Evolutionary conservation across 2,113 vertebrate genomes (phyloP).

Genomic region (Telmatochromis sp.): DNA sequence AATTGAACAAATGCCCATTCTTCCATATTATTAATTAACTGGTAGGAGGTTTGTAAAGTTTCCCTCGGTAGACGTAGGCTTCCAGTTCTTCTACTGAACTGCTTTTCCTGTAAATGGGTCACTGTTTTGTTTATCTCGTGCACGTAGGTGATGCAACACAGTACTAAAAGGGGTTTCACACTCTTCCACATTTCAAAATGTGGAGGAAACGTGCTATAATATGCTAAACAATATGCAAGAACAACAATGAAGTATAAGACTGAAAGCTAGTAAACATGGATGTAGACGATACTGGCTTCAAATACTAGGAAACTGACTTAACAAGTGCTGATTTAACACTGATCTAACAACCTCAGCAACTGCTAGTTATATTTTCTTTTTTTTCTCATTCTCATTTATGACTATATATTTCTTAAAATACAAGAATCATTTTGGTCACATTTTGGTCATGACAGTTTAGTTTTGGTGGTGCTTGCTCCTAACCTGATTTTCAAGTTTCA

Average conservation of each 20-base stretch:
- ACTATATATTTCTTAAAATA: background rate
- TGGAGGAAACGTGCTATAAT: background rate
- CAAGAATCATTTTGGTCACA: background rate
- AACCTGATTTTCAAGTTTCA: conserved; percentile 5
- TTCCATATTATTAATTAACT: background rate
- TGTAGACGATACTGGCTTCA: background rate
- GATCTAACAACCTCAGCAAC: background rate
- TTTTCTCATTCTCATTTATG: background rate
- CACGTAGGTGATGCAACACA: background rate
- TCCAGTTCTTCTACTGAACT: background rate
- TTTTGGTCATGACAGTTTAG: background rate
- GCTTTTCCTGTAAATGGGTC: background rate
- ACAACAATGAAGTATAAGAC: background rate
- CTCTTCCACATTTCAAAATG: background rate
- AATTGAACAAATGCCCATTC: background rate
- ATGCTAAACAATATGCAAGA: background rate
- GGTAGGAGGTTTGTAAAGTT: background rate
- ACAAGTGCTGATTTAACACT: background rate
- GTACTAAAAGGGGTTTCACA: background rate
- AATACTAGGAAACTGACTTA: background rate
- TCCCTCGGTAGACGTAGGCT: background rate
- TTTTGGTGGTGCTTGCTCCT: background rate
- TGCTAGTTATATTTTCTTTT: background rate
- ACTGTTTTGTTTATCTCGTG: background rate
- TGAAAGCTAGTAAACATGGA: background rate